Conservation (phyloP, 2,888 invertebrate species). For the Lacanobia wlatinum region DNA sequence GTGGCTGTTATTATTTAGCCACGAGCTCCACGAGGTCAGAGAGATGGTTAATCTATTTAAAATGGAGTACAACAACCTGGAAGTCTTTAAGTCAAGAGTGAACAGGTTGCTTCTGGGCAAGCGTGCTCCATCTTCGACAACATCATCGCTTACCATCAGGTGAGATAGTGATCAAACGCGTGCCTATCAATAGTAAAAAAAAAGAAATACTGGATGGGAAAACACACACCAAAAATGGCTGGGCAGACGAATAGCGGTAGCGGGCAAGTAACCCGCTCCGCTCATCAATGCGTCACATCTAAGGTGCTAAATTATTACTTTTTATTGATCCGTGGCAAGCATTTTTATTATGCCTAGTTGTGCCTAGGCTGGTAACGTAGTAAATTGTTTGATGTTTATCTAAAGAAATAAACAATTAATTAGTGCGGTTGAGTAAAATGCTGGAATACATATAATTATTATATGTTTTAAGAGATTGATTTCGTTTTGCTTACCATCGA, state of each 20-base stretch:
- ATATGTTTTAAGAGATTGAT: slow-evolving; percentile 13
- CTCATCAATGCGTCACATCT: slow-evolving; percentile 25
- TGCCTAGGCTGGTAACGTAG: slow-evolving; percentile 42
- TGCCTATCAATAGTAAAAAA: no score
- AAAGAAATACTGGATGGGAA: no score
- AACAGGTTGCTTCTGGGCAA: no score
- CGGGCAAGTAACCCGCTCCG: slow-evolving; percentile 49
- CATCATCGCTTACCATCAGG: no score
- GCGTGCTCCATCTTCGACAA: no score
- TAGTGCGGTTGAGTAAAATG: not conserved
- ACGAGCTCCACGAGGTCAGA: no score
- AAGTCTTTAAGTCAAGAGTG: no score
- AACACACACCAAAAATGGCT: no score
- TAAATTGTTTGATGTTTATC: slow-evolving; percentile 47
- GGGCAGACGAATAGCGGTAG: not conserved
- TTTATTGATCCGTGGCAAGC: slow-evolving; percentile 71
- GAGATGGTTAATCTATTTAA: no score
- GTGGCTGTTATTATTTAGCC: no score
- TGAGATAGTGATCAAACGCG: no score
- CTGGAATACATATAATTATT: not conserved
- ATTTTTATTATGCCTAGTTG: slow-evolving; percentile 66
- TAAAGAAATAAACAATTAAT: slow-evolving; percentile 31
- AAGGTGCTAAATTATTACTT: slow-evolving; percentile 73
- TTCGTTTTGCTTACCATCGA: not conserved
- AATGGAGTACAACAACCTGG: no score